Evolutionary conservation across 2,797 vertebrate species (phyloP), one percentile per base, ranked within the genome.

Genomic region (Picus viridis): DNA sequence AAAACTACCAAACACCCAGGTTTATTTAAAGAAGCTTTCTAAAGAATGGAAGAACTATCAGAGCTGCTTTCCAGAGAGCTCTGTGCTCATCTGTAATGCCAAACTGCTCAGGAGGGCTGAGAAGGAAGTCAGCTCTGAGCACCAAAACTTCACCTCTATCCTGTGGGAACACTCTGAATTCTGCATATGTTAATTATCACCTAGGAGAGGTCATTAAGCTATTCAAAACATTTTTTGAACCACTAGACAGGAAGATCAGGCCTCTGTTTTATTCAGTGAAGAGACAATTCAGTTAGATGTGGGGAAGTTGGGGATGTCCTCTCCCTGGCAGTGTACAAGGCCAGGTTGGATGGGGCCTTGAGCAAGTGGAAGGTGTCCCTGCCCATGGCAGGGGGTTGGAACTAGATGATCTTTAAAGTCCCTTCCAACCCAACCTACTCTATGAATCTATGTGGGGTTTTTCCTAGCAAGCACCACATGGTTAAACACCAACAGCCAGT

Each of bases 1-100:
- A 43, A n/a, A n/a, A n/a, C n/a, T 6, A 6, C 15, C 41, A 43
- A 39, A 39, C 39, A 43, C 47, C 49, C 49, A 24, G 7, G 10
- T 90, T 94, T 81, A 77, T 54, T 95, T 91, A 89, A 93, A 19
- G n/a, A 36, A 86, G 30, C 8, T 89, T 81, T 83, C 43, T 80
- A 61, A 73, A 83, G 83, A 86, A 78, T 16, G 47, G n/a, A 69
- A 27, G n/a, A 80, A 75, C 43, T 32, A 20, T 36, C 41, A 68
- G 32, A 74, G 41, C 82, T 70, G 51, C 45, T 89, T 89, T 73
- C 73, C n/a, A 30, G 49, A 78, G 54, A 67, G 32, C 16, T 79
- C 49, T 79, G 53, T 53, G 27, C 53, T 86, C 49, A 22, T 54
- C 61, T 86, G 41, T 58, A 30, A 65, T 34, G 36, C 36, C 86